Base-by-base conservation (phyloP, 2,888 invertebrate genomes). In the Rosalia funebris region DNA sequence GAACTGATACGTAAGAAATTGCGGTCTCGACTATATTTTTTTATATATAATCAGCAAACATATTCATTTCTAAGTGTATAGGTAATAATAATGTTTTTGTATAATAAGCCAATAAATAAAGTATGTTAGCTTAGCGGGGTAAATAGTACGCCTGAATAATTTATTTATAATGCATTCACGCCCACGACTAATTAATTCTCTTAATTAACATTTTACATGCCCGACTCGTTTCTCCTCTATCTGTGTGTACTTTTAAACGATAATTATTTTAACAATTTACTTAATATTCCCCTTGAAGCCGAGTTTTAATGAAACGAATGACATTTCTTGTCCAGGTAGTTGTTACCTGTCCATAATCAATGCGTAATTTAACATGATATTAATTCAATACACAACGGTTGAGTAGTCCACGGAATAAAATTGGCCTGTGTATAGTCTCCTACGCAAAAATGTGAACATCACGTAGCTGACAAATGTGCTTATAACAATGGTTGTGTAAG, bases 201-300 rank as follows among this genome's bases (percentile, higher is more conserved):
- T 50, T 50, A 50, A 50, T 50, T 50, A 50, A n/a, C 39, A 50
- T 50, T 25, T 50, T 50, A 31, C 50, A 39, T 39, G 20, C 20
- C 39, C 12, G 11, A 25, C 50, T 20, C 25, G 11, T 50, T 50
- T 20, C 39, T 50, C 14, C 12, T 39, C 39, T 20, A 19, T 39
- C 2, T 25, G 25, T 31, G 11, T 16, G 39, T 39, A 10, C 37
- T 25, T 15, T 7, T 39, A 16, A n/a, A 37, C 14, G 39, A 14
- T 50, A 50, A 39, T 50, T 47, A 19, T 47, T 16, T 11, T 36
- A 34, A 36, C 1, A 36, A 15, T 47, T 48, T 20, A 37, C 36
- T 48, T 37, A 48, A 37, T 37, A 37, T 37, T 37, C 48, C 36
- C 14, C 34, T 19, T 14, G 9, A 37, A 48, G 20, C 14, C n/a